Percentiles rank a stretch among this genome's conserved stretches.
phyloP scores from a whole-genome alignment of 2,888 invertebrate genomes.

The Rhodophaea formosa region DNA sequence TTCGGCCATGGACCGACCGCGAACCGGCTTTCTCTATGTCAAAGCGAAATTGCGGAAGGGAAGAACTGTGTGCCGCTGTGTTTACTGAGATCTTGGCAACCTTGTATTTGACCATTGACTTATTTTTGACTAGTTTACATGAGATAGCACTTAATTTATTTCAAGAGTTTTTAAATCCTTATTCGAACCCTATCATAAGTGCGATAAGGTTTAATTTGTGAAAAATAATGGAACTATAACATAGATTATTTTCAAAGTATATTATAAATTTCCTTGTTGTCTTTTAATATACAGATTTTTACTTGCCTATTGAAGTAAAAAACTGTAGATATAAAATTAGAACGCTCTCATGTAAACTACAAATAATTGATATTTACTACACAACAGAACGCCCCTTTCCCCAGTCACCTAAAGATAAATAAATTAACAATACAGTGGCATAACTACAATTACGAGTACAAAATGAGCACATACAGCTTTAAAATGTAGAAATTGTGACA shows the following conservation, averaged over 20 bases:
- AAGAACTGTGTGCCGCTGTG: too few relatives aligned
- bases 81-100: neutral
- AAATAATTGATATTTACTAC: neutral
- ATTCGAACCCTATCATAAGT: neutral
- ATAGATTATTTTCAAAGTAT: too few relatives aligned
- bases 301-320: too few relatives aligned
- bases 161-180: too few relatives aligned
- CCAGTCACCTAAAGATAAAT: constrained; percentile 8
- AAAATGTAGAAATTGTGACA: neutral
- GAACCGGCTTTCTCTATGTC: too few relatives aligned
- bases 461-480: constrained; percentile 10
- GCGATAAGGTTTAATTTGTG: neutral
- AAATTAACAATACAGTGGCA: constrained; percentile 13
- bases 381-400: neutral
- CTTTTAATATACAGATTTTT: too few relatives aligned
- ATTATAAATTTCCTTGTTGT: too few relatives aligned
- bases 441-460: constrained; percentile 12
- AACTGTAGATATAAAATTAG: too few relatives aligned
- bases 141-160: neutral
- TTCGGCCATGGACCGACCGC: too few relatives aligned
- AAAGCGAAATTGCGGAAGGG: too few relatives aligned
- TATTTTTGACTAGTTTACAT: neutral
- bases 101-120: neutral
- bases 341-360: too few relatives aligned
- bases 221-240: neutral